phyloP scores from a whole-genome alignment of 2,113 vertebrate genomes.

The Procavia capensis region DNA sequence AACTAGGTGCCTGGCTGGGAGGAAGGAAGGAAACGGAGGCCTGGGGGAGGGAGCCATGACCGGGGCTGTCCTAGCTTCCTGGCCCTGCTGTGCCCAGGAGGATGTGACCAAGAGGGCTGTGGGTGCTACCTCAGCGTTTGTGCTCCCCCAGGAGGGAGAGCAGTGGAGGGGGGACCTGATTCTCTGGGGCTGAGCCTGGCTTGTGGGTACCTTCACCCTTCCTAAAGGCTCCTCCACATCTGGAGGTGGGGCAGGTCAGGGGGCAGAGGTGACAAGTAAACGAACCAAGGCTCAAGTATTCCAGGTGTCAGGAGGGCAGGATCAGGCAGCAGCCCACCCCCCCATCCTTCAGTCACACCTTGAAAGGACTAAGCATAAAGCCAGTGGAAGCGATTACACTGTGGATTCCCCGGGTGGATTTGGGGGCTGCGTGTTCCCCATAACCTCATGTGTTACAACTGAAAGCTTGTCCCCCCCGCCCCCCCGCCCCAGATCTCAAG shows the following conservation, averaged over 20 bases:
- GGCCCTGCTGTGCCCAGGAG: not conserved
- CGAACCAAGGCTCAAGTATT: not conserved
- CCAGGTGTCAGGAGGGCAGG: not conserved
- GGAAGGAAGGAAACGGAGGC: slow-evolving; percentile 77
- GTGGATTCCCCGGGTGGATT: not conserved
- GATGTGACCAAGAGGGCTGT: not conserved
- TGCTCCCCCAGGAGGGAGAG: not conserved
- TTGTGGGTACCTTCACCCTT: not conserved
- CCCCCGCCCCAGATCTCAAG: not conserved
- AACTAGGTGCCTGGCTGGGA: slow-evolving; percentile 75
- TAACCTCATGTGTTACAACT: not conserved
- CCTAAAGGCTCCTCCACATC: not conserved
- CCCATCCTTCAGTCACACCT: not conserved
- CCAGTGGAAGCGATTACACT: not conserved
- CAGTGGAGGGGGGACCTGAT: not conserved
- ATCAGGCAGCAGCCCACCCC: not conserved
- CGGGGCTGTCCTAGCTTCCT: not conserved
- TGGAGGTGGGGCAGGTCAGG: not conserved
- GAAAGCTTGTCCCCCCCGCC: not conserved
- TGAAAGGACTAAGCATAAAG: slow-evolving; percentile 30
- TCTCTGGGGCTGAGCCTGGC: not conserved
- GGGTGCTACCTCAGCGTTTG: not conserved
- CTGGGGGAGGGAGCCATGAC: slow-evolving; percentile 61
- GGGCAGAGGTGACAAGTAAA: not conserved
- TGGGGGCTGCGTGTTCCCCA: not conserved